These are phyloP conservation scores for Andrena cerasifolii DNA, from an alignment of 1,140 invertebrate species.

Conservation along the genomic window DNA sequence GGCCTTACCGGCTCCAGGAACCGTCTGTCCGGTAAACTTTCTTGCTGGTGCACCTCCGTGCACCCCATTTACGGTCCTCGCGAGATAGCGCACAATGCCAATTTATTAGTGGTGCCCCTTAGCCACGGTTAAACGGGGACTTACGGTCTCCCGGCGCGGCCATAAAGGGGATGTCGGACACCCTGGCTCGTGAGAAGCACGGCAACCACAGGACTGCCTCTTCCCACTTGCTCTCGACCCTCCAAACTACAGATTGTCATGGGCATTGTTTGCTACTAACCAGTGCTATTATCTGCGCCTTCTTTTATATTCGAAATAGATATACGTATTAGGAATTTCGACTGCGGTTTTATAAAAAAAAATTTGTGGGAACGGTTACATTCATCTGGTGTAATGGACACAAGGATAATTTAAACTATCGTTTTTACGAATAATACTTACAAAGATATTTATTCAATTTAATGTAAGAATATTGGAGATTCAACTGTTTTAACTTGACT, in stretches of 20 bases:
- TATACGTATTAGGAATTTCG: too few relatives aligned
- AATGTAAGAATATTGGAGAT: too few relatives aligned
- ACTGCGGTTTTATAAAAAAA: too few relatives aligned
- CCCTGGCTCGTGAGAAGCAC: constrained; percentile 74
- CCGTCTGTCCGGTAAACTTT: constrained; percentile 75
- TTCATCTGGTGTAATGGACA: too few relatives aligned
- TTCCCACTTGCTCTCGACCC: constrained; percentile 39
- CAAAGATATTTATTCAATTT: too few relatives aligned
- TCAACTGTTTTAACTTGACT: too few relatives aligned
- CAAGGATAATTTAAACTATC: too few relatives aligned
- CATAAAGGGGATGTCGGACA: constrained; percentile 73
- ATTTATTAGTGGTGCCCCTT: constrained; percentile 79
- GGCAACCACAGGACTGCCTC: constrained; percentile 61
- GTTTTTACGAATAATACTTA: too few relatives aligned
- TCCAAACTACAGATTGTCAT: background rate
- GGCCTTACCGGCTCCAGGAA: constrained; percentile 68
- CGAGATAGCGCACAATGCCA: constrained; percentile 77
- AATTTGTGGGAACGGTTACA: too few relatives aligned
- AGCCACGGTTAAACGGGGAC: constrained; percentile 72
- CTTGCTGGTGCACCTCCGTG: constrained; percentile 64
- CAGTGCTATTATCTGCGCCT: too few relatives aligned
- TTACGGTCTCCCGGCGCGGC: constrained; percentile 36
- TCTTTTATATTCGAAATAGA: too few relatives aligned
- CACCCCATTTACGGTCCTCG: constrained; percentile 72
- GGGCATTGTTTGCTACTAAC: too few relatives aligned